These are phyloP conservation scores for Masticophis lateralis DNA, from an alignment of 2,797 vertebrate genomes.

Conservation along the genomic window DNA sequence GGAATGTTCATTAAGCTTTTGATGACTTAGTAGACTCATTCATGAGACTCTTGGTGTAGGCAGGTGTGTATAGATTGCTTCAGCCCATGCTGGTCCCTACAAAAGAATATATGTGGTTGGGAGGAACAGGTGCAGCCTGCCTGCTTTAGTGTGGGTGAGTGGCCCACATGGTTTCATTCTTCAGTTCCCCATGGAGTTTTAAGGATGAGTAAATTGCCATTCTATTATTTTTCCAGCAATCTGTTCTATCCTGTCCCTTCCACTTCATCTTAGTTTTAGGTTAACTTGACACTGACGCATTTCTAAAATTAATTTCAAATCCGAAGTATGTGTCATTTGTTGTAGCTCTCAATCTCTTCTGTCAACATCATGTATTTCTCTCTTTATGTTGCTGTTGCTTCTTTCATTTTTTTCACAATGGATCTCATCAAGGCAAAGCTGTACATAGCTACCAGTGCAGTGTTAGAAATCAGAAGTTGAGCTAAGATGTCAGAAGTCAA, in stretches of 20 bases:
- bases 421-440: not conserved
- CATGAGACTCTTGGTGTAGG: not conserved
- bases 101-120: not conserved
- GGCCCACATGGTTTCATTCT: not conserved
- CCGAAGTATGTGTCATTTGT: not conserved
- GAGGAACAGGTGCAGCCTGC: not conserved
- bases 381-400: not conserved
- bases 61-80: not conserved
- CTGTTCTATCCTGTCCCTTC: not conserved
- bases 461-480: not conserved
- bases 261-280: not conserved
- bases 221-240: not conserved
- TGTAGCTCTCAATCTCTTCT: not conserved
- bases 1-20: slow-evolving; percentile 12
- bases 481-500: not conserved
- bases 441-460: not conserved
- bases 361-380: not conserved
- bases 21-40: not conserved
- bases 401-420: not conserved
- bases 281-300: not conserved
- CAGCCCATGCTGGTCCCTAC: not conserved
- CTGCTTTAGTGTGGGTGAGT: not conserved
- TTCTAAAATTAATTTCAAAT: not conserved
- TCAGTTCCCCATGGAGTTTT: not conserved
- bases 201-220: not conserved